phyloP scores from a whole-genome alignment of 2,113 vertebrate species.

The Sitta europaea region DNA sequence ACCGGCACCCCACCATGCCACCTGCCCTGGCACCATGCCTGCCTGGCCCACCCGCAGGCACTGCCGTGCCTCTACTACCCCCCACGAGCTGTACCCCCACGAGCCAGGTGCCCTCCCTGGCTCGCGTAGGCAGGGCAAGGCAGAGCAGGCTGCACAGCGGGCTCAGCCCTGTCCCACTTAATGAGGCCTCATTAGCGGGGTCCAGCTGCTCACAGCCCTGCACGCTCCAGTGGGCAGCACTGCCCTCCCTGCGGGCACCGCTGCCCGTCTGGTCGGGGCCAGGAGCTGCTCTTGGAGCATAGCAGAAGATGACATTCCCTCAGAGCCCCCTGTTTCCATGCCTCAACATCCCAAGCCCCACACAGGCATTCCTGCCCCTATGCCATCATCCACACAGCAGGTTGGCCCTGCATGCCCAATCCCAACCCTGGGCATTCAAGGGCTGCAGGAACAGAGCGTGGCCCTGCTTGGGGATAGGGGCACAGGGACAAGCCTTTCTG shows the following conservation, averaged over 20 bases:
- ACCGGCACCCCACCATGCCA: slow-evolving; percentile 6
- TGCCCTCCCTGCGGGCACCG: slow-evolving; percentile 54
- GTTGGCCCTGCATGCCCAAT: fast-evolving
- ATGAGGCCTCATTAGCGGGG: slow-evolving; percentile 78
- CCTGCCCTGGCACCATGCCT: not conserved
- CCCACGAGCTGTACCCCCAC: not conserved
- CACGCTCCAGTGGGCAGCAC: slow-evolving; percentile 23
- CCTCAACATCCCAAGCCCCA: not conserved
- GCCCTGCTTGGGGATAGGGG: not conserved
- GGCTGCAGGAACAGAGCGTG: not conserved
- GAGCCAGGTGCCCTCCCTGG: not conserved
- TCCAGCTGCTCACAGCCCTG: slow-evolving; percentile 71
- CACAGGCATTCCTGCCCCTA: fast-evolving
- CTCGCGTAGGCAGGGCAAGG: not conserved
- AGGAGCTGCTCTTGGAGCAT: not conserved
- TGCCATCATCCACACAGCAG: not conserved
- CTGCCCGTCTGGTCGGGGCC: not conserved
- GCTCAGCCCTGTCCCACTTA: slow-evolving; percentile 59
- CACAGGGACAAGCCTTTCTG: not conserved
- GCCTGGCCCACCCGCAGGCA: not conserved
- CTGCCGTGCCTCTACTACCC: not conserved
- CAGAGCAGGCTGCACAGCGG: not conserved
- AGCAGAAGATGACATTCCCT: not conserved
- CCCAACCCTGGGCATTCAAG: not conserved
- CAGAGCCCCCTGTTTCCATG: not conserved